A percentile compares a stretch with the other conserved stretches of the same genome.
Evolutionary conservation across 2,797 vertebrate genomes (phyloP).

Genomic region (Triplophysa bombifrons): DNA sequence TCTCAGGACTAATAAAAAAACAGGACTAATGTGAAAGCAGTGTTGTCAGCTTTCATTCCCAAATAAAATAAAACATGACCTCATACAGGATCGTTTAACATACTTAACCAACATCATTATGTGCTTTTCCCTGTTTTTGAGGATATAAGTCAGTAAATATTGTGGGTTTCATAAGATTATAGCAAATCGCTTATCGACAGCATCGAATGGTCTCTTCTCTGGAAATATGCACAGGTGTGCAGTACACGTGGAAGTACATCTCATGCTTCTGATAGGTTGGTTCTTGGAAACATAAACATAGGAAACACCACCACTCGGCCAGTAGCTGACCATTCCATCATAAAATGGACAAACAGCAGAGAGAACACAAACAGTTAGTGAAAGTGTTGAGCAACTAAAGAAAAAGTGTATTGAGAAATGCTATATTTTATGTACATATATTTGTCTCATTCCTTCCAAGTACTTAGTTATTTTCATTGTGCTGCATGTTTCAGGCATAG

Average conservation of each 20-base stretch:
- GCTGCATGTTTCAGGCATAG: not conserved
- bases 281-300: not conserved
- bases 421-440: not conserved
- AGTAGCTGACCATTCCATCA: not conserved
- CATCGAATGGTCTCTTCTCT: not conserved
- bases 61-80: not conserved
- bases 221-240: slow-evolving; percentile 17
- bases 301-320: not conserved
- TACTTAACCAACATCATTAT: not conserved
- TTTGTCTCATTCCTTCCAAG: too few relatives aligned
- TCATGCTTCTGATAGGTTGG: not conserved
- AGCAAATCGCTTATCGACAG: not conserved
- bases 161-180: slow-evolving; percentile 8
- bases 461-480: not conserved
- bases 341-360: slow-evolving; percentile 28
- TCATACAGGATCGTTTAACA: not conserved
- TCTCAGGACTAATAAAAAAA: slow-evolving; percentile 4
- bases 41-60: not conserved
- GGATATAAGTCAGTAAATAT: slow-evolving; percentile 1
- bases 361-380: slow-evolving; percentile 2
- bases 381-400: not conserved
- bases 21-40: not conserved
- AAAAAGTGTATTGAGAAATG: not conserved
- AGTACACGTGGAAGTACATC: not conserved
- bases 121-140: not conserved